Base-by-base conservation (phyloP, 2,888 invertebrate species). In the Drosophila nr. perissopoda region DNA sequence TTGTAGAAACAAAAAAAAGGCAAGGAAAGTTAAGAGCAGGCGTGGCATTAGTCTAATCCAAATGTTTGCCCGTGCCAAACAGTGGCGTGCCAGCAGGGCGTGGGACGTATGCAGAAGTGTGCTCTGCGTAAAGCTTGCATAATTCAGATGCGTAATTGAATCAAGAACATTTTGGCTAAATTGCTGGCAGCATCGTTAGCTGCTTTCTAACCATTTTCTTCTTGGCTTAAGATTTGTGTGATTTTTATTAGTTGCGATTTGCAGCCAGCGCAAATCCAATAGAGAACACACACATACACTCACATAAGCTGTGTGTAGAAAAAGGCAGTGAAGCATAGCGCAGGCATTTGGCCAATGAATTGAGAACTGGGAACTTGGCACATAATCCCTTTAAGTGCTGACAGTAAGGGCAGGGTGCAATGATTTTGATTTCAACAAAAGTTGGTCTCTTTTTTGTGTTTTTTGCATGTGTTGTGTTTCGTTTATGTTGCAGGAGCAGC, bases 241-340 rank as follows among this genome's bases (percentile, higher is more conserved):
- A 83, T 79, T 83, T 84, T 84, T 84, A 83, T 83, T 83, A 83
- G 82, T 84, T 83, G 77, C 82, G 85, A 84, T 83, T 84, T 83
- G 73, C 72, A 79, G 86, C 79, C 57, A 69, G 74, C 63, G 73
- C 60, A 83, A 76, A 77, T 77, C 76, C 76, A 76, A 78, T 82
- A 61, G 64, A 45, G 16, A 56, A 38, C 52, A 66, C 69, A 58
- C 48, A 69, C 59, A 71, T 45, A 59, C 40, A 60, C 40, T 54
- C 48, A 63, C 52, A 69, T 33, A 34, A 6, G 10, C 29, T 33
- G 53, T 25, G 8, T 45, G 40, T 27, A 40, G 38, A 57, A 64
- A 45, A 38, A 51, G 57, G 56, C 58, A 66, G 54, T 48, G 63
- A 73, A 71, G 62, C 82, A 69, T 68, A 62, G 52, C 52, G 48